Evolutionary conservation across 2,113 vertebrate species (phyloP), one percentile per base, ranked within the genome.

Genomic region (Chaetodon trifascialis): DNA sequence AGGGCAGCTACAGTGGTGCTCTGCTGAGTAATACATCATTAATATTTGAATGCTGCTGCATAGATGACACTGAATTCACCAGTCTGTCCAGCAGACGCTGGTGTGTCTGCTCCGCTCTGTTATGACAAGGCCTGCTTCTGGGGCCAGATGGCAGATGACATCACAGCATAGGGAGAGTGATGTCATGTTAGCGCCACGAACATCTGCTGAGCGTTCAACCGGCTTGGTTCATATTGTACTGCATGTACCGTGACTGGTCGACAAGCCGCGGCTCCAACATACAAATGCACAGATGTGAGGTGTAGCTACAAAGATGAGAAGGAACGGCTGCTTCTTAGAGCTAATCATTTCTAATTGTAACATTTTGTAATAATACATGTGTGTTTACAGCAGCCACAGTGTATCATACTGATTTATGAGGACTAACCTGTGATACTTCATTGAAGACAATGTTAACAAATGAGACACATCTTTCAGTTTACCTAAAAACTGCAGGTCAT

Each of bases 131-230:
- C 71, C 52, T 66, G 60, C 49, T 34, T 76, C 9, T 11, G 51
- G 72, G 23, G 12, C 76, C 90, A 91, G 92, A 91, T 94, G 91
- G 88, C 74, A 51, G 38, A 69, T 80, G 88, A 86, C 82, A 80
- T 93, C 91, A 89, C 76, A 56, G 66, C 77, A 51, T 10, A 44
- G 82, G 56, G 40, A 59, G 58, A 89, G 84, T 88, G 86, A 94
- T 83, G 86, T 89, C 85, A 90, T 51, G 42, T 56, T 77, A 73
- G 58, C 1, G 34, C 19, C 3, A 44, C 34, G 3, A 94, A 92
- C 84, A 92, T 87, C 91, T 91, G 92, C 85, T 79, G 63, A 44
- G 76, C 42, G 4, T 44, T 80, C 67, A 66, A 23, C 46, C 19
- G 47, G 58, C 62, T 80, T 66, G 3, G 19, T 36, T 76, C 19